A percentile compares a stretch with the other conserved stretches of the same genome.
Conservation (phyloP, 1,140 invertebrate genomes). For the Heliothis virescens region DNA sequence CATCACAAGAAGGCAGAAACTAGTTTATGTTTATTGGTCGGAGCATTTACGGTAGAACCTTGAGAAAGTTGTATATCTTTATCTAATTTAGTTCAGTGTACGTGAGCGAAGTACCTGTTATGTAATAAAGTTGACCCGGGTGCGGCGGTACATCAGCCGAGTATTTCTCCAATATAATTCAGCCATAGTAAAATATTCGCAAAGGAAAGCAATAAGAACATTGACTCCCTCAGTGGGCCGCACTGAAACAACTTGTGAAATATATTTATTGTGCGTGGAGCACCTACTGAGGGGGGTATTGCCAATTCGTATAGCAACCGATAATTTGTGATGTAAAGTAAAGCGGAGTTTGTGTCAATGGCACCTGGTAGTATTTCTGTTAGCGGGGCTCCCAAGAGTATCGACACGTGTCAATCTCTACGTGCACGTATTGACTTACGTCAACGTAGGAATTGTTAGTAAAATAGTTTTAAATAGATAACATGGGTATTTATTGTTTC, state of each 20-base stretch:
- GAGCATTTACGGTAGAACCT: background rate
- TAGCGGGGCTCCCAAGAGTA: too few species aligned
- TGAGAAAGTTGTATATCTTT: background rate
- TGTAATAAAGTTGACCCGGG: background rate
- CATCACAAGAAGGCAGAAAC: background rate
- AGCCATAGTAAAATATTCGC: background rate
- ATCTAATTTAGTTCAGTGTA: background rate
- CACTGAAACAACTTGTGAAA: background rate
- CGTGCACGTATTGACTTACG: too few species aligned
- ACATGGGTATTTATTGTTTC: too few species aligned
- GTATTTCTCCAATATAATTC: background rate
- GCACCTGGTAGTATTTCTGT: too few species aligned
- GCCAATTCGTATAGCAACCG: background rate
- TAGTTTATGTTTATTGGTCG: conserved; percentile 4
- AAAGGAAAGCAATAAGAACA: conserved; percentile 15
- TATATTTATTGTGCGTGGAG: background rate
- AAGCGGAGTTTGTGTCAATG: background rate
- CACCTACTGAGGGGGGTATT: background rate
- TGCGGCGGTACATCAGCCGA: background rate
- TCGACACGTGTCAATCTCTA: too few species aligned
- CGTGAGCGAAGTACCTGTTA: background rate
- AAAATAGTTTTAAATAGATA: too few species aligned
- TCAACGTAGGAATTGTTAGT: too few species aligned
- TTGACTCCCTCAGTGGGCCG: background rate
- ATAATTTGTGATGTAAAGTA: background rate